A percentile compares a stretch with the other conserved stretches of the same genome.
These are phyloP conservation scores for Nerophis ophidion DNA, from an alignment of 2,113 vertebrate species.

Conservation along the genomic window DNA sequence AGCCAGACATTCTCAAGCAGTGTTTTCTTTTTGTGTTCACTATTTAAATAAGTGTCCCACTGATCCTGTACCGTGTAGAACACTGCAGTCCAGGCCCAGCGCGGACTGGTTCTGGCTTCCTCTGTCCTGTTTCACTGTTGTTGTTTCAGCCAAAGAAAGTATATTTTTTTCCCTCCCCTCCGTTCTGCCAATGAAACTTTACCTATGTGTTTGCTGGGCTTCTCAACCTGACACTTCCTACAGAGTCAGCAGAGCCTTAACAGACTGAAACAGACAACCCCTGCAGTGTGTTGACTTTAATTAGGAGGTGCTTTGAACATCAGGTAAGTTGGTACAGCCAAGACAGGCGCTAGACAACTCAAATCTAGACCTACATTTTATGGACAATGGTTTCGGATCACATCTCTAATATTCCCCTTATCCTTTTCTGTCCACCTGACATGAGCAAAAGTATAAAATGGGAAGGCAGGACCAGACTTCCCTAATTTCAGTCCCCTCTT, in stretches of 20 bases:
- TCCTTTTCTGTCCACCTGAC: too few species aligned
- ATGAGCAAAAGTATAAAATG: too few species aligned
- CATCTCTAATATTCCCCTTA: too few species aligned
- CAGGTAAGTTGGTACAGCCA: slow-evolving; percentile 16
- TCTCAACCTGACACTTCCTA: slow-evolving; percentile 64
- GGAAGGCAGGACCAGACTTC: too few species aligned
- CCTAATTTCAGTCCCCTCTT: too few species aligned
- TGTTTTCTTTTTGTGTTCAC: slow-evolving; percentile 10
- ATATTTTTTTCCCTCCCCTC: slow-evolving; percentile 25
- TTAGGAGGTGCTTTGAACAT: slow-evolving; percentile 37
- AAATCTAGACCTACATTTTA: slow-evolving; percentile 25
- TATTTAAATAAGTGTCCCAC: slow-evolving; percentile 50
- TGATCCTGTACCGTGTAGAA: slow-evolving; percentile 41
- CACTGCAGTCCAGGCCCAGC: slow-evolving; percentile 28
- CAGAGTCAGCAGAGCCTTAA: slow-evolving; percentile 74
- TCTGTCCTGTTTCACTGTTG: slow-evolving; percentile 66
- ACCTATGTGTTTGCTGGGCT: slow-evolving; percentile 64
- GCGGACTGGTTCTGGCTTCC: slow-evolving; percentile 60
- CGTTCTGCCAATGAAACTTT: slow-evolving; percentile 50
- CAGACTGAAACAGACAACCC: slow-evolving; percentile 76
- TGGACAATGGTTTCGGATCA: neutral
- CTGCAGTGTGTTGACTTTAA: slow-evolving; percentile 37
- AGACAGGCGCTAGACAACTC: slow-evolving; percentile 18
- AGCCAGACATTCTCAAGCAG: slow-evolving; percentile 49
- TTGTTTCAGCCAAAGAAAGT: slow-evolving; percentile 44